Evolutionary conservation across 2,113 vertebrate genomes (phyloP).

Genomic region (Butorides virescens): DNA sequence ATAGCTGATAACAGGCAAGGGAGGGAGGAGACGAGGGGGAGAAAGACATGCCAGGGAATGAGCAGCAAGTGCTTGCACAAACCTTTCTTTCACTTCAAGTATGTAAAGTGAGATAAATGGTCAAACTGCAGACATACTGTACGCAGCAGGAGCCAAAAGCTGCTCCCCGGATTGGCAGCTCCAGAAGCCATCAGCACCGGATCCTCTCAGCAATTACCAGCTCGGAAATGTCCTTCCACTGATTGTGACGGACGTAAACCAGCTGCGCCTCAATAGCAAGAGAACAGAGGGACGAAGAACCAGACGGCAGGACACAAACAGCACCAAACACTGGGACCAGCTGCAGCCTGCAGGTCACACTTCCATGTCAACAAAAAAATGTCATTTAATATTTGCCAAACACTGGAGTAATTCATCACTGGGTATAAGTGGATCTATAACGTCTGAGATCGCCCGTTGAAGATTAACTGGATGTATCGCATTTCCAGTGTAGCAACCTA

Average conservation of each 20-base stretch:
- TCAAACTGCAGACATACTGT: slow-evolving; percentile 58
- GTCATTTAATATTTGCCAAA: slow-evolving; percentile 71
- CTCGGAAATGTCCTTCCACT: slow-evolving; percentile 72
- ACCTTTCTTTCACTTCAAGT: slow-evolving; percentile 58
- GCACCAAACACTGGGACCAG: slow-evolving; percentile 65
- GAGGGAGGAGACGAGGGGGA: neutral
- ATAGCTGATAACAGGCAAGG: neutral
- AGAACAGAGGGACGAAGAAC: slow-evolving; percentile 48
- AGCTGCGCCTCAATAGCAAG: slow-evolving; percentile 65
- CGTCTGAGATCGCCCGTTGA: slow-evolving; percentile 63
- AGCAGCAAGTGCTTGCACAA: slow-evolving; percentile 67
- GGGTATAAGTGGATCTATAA: slow-evolving; percentile 73
- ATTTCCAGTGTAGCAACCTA: slow-evolving; percentile 51
- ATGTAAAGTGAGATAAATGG: slow-evolving; percentile 70
- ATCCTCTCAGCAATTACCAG: slow-evolving; percentile 72
- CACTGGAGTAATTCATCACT: slow-evolving; percentile 75
- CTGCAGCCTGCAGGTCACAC: slow-evolving; percentile 69
- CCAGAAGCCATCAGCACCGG: slow-evolving; percentile 67
- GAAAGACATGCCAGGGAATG: neutral
- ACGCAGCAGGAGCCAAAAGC: slow-evolving; percentile 63
- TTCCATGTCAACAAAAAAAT: slow-evolving; percentile 64
- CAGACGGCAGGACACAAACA: slow-evolving; percentile 49
- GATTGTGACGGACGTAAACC: slow-evolving; percentile 68
- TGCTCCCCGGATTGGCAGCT: slow-evolving; percentile 66
- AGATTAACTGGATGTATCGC: slow-evolving; percentile 69